These are phyloP conservation scores for Nylanderia fulva DNA, from an alignment of 1,140 invertebrate species.

Conservation along the genomic window DNA sequence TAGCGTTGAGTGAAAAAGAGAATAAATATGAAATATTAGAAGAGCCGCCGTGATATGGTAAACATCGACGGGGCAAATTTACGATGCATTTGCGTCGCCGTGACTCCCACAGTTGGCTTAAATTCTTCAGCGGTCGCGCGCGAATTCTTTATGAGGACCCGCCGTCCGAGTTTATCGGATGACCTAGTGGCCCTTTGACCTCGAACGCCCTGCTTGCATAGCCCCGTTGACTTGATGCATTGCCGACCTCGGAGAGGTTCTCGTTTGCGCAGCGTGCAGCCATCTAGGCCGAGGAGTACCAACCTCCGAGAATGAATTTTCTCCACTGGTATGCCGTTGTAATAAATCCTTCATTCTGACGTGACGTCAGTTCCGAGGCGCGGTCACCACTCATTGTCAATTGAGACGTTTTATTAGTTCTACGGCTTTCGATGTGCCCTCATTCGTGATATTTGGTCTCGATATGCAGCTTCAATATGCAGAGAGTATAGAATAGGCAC, in stretches of 20 bases:
- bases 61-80: conserved; percentile 18
- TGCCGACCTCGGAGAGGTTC: conserved; percentile 1
- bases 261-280: conserved; percentile 69
- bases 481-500: neutral
- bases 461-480: neutral
- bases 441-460: neutral
- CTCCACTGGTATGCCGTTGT: conserved; percentile 49
- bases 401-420: neutral
- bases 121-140: conserved; percentile 5
- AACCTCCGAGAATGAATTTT: conserved; percentile 52
- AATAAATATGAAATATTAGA: neutral
- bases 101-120: conserved; percentile 3
- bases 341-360: conserved; percentile 12
- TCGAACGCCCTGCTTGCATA: neutral
- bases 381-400: neutral
- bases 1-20: neutral
- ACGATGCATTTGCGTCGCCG: conserved; percentile 26
- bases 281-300: conserved; percentile 61
- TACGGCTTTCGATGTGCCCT: neutral
- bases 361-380: conserved; percentile 13
- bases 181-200: conserved; percentile 66
- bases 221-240: conserved; percentile 18
- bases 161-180: conserved; percentile 36
- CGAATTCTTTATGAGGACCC: conserved; percentile 38
- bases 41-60: too few species aligned